Evolutionary conservation across 2,797 vertebrate species (phyloP).

Genomic region (Acrossocheilus wenchowensis): DNA sequence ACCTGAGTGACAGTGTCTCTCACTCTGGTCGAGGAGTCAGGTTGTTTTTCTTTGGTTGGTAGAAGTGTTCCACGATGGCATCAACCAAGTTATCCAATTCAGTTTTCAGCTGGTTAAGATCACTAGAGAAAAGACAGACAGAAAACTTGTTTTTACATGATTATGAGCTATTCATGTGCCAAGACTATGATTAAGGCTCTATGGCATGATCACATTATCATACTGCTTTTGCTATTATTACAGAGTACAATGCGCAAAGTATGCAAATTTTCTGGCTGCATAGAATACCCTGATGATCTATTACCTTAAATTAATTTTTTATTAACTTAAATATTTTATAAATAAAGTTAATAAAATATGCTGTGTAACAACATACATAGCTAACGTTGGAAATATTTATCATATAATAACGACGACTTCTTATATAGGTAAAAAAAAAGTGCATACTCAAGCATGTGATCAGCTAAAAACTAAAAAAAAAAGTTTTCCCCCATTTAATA

Average conservation of each 20-base stretch:
- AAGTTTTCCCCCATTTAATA: no score
- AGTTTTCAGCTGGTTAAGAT: constrained; percentile 85
- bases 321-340: neutral
- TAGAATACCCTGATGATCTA: neutral
- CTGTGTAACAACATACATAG: neutral
- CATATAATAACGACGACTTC: neutral
- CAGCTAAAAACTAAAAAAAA: no score
- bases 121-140: constrained; percentile 75
- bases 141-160: neutral
- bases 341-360: neutral
- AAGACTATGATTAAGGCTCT: neutral
- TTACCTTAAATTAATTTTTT: neutral
- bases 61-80: constrained; percentile 91
- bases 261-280: neutral
- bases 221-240: neutral
- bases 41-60: constrained; percentile 92
- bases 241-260: no score
- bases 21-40: constrained; percentile 81
- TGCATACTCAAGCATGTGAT: neutral
- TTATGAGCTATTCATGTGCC: neutral
- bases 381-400: neutral
- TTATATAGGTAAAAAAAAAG: neutral
- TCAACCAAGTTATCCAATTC: constrained; percentile 87
- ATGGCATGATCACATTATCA: neutral
- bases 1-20: neutral